These are phyloP conservation scores for Nymphalis urticae DNA, from an alignment of 2,888 invertebrate genomes.

Conservation along the genomic window DNA sequence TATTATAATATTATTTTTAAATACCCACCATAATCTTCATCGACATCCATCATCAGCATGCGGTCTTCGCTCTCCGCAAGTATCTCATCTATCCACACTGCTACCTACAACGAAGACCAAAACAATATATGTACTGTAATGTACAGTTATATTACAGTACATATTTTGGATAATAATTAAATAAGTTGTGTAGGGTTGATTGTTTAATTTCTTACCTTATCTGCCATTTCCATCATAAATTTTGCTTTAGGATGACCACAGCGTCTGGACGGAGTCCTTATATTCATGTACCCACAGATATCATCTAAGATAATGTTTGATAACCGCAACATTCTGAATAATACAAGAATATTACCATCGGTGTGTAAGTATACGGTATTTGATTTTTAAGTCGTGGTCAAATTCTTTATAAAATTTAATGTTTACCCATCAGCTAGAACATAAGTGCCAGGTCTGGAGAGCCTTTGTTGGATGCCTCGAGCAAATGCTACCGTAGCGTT, in stretches of 20 bases:
- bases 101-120: slow-evolving; percentile 52
- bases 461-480: slow-evolving; percentile 64
- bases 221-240: slow-evolving; percentile 73
- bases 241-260: slow-evolving; percentile 57
- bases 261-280: slow-evolving; percentile 57
- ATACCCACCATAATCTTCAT: slow-evolving; percentile 71
- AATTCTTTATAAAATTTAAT: neutral
- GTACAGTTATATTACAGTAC: too few relatives aligned
- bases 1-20: neutral
- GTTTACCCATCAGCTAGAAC: slow-evolving; percentile 63
- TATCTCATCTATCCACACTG: slow-evolving; percentile 75
- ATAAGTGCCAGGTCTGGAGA: slow-evolving; percentile 61
- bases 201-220: slow-evolving; percentile 57
- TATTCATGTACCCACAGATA: slow-evolving; percentile 59
- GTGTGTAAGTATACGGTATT: too few relatives aligned
- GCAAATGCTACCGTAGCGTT: slow-evolving; percentile 72
- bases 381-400: neutral
- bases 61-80: slow-evolving; percentile 70
- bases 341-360: too few relatives aligned
- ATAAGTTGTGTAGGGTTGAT: neutral
- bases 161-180: neutral
- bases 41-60: slow-evolving; percentile 78
- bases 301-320: slow-evolving; percentile 68
- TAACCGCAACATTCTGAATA: slow-evolving; percentile 63
- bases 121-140: neutral